Percentiles rank a stretch among this genome's conserved stretches.
These are phyloP conservation scores for Phaonia tiefii DNA, from an alignment of 2,888 invertebrate species.

Conservation along the genomic window DNA sequence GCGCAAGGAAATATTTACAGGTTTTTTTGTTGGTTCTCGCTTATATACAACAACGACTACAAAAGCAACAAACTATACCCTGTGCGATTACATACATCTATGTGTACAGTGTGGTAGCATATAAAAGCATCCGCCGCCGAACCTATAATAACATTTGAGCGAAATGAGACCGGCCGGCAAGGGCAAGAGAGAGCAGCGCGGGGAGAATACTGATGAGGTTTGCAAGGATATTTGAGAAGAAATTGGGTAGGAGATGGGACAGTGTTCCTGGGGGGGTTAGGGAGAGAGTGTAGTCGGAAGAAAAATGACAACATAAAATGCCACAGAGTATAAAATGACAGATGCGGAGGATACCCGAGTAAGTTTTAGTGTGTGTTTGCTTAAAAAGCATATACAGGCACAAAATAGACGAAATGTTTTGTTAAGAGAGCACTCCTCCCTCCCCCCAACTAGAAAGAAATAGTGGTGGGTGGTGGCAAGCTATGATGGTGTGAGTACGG, in stretches of 20 bases:
- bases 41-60: conserved; percentile 26
- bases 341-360: too few species aligned
- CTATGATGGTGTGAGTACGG: not conserved
- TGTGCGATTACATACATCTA: conserved; percentile 13
- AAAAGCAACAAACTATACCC: not conserved
- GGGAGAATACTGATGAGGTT: too few species aligned
- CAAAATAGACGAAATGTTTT: not conserved
- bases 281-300: not conserved
- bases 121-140: not conserved
- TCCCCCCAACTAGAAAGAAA: not conserved
- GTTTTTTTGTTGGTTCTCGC: too few species aligned
- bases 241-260: not conserved
- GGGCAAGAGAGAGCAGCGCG: too few species aligned
- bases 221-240: not conserved
- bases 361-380: too few species aligned
- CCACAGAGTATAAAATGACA: conserved; percentile 12
- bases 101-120: not conserved
- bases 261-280: not conserved
- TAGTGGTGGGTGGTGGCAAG: not conserved
- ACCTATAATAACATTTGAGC: not conserved
- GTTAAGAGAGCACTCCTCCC: too few species aligned
- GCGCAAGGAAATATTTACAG: conserved; percentile 31
- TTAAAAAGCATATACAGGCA: not conserved
- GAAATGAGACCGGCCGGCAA: not conserved
- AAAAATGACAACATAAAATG: conserved; percentile 5